These are phyloP conservation scores for Phengaris arion DNA, from an alignment of 2,888 invertebrate genomes.

Conservation along the genomic window DNA sequence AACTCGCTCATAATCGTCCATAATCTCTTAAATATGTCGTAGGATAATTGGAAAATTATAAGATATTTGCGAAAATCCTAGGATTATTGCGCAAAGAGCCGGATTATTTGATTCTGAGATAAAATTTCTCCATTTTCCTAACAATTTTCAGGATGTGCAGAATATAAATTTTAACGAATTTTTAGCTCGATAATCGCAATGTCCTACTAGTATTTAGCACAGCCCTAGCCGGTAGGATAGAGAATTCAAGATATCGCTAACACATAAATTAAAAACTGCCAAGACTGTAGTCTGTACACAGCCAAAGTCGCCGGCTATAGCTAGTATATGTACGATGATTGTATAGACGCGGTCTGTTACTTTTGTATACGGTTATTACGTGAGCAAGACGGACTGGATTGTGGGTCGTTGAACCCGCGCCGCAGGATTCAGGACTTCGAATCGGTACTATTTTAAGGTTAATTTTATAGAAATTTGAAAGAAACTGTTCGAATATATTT, in stretches of 20 bases:
- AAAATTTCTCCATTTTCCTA: no score
- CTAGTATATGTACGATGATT: background rate
- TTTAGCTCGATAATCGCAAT: no score
- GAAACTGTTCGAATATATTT: background rate
- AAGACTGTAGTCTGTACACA: background rate
- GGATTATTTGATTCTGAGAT: no score
- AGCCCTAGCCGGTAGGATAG: background rate
- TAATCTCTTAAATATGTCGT: no score
- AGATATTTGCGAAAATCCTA: no score
- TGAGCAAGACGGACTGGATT: constrained; percentile 76
- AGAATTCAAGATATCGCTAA: background rate
- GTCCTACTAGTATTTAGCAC: background rate
- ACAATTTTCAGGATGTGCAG: no score
- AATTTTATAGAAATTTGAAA: background rate
- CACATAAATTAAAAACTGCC: background rate
- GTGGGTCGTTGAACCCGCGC: constrained; percentile 67
- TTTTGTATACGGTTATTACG: constrained; percentile 65
- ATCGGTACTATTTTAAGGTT: constrained; percentile 19
- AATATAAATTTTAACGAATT: no score
- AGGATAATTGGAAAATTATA: no score
- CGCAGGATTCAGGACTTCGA: constrained; percentile 72
- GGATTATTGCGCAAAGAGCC: no score
- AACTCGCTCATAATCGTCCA: no score
- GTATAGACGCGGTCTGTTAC: background rate
- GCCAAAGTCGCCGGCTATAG: background rate